Evolutionary conservation across 2,113 vertebrate genomes (phyloP).

Genomic region (Mesitornis unicolor): DNA sequence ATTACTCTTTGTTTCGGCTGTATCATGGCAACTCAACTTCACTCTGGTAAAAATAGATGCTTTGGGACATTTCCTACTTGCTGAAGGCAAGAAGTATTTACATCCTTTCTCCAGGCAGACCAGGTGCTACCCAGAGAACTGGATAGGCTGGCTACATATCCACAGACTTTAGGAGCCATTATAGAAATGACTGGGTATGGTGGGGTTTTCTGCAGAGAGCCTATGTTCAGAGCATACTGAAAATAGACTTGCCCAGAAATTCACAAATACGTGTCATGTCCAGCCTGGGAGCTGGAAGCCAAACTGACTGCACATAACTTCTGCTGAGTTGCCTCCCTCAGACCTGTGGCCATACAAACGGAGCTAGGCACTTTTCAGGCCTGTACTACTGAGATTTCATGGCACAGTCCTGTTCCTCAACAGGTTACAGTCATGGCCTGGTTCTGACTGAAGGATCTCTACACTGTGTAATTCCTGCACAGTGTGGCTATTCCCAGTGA

Average conservation of each 20-base stretch:
- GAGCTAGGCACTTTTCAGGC: background rate
- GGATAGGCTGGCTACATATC: background rate
- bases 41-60: conserved; percentile 49
- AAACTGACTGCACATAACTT: background rate
- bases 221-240: background rate
- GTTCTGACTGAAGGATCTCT: background rate
- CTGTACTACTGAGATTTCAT: background rate
- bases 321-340: background rate
- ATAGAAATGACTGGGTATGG: background rate
- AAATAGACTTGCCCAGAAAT: background rate
- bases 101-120: conserved; percentile 2
- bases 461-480: no score
- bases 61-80: conserved; percentile 35
- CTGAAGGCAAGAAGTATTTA: background rate
- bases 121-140: background rate
- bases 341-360: background rate
- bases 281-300: background rate
- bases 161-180: background rate
- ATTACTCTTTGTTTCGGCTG: conserved; percentile 54
- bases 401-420: background rate
- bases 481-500: background rate
- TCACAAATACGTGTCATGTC: background rate
- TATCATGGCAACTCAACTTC: background rate
- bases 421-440: fast-evolving
- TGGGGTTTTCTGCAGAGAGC: background rate